A percentile compares a stretch with the other conserved stretches of the same genome.
Evolutionary conservation across 2,888 invertebrate species (phyloP).

Genomic region (Andrena haemorrhoa): DNA sequence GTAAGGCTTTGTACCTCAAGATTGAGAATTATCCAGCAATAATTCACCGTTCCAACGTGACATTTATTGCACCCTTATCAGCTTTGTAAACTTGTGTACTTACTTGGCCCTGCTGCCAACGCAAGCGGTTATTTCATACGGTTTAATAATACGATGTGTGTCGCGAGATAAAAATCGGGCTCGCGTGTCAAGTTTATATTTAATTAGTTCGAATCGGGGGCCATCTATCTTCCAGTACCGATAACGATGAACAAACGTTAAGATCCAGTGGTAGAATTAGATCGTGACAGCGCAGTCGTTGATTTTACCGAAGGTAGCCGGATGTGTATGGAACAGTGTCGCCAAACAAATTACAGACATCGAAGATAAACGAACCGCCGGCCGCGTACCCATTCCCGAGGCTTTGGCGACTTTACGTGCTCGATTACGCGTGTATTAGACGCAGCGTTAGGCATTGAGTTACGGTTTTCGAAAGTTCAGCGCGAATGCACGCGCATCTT

Average conservation of each 20-base stretch:
- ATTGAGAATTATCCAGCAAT: slow-evolving; percentile 15
- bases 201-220: background rate
- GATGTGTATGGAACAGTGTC: slow-evolving; percentile 19
- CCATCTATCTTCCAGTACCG: background rate
- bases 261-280: background rate
- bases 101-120: background rate
- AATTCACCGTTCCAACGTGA: slow-evolving; percentile 24
- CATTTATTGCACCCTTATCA: slow-evolving; percentile 46
- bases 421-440: background rate
- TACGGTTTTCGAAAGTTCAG: background rate
- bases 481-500: background rate
- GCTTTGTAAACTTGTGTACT: slow-evolving; percentile 5
- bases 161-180: background rate
- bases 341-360: slow-evolving; percentile 10
- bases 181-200: background rate
- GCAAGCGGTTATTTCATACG: background rate
- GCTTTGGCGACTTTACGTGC: background rate
- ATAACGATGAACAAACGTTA: background rate
- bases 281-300: background rate
- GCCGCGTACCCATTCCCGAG: background rate
- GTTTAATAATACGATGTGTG: background rate
- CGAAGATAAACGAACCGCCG: slow-evolving; percentile 24
- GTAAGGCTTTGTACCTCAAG: background rate
- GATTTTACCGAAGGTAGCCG: background rate
- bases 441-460: background rate